These are phyloP conservation scores for Trochalopteron elliotii DNA, from an alignment of 2,113 vertebrate species.

Conservation along the genomic window DNA sequence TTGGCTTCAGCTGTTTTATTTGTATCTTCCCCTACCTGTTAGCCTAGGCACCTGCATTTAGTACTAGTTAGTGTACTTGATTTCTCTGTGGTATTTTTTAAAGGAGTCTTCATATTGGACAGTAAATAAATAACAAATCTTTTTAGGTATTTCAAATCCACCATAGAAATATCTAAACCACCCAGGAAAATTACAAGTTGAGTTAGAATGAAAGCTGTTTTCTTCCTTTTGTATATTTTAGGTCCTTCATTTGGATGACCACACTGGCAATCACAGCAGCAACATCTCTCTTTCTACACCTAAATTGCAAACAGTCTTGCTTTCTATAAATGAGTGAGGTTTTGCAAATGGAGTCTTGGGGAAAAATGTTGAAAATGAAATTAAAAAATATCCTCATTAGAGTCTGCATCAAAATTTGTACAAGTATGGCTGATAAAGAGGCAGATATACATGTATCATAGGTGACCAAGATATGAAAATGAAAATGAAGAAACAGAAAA, in stretches of 20 bases:
- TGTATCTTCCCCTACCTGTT: neutral
- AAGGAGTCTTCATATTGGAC: neutral
- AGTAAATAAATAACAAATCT: neutral
- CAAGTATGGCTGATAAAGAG: neutral
- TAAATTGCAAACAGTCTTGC: accelerated
- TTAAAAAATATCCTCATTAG: neutral
- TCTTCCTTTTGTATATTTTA: neutral
- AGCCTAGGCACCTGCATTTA: neutral
- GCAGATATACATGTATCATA: neutral
- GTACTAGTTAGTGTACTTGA: neutral
- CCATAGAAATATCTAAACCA: neutral
- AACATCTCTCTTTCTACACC: neutral
- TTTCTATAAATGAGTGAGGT: neutral
- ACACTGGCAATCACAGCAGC: neutral
- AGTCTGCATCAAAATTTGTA: neutral
- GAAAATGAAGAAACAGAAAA: neutral
- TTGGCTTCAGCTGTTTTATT: neutral
- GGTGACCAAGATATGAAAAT: neutral
- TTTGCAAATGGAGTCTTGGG: neutral
- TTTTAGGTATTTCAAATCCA: neutral
- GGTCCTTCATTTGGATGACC: neutral
- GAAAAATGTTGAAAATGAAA: neutral
- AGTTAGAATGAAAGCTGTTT: neutral
- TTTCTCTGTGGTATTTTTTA: neutral
- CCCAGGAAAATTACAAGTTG: neutral